Evolutionary conservation across 2,888 invertebrate genomes (phyloP).

Genomic region (Chalcosyrphus nemorum): DNA sequence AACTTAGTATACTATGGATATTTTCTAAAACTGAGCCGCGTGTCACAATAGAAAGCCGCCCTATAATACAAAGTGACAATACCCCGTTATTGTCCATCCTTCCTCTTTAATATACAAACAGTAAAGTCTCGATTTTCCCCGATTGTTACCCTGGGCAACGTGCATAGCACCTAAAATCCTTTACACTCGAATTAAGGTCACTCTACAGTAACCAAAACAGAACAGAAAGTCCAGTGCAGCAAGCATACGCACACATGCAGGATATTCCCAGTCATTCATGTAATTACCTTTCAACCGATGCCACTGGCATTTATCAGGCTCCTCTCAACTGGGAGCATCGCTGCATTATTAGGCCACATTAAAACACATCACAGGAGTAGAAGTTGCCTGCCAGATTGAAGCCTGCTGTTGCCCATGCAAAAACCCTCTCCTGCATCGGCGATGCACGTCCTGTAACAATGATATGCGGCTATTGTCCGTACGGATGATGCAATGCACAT

Average conservation of each 20-base stretch:
- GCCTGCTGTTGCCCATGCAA: slow-evolving; percentile 10
- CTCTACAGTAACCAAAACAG: slow-evolving; percentile 15
- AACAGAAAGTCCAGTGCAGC: no score
- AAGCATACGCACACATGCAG: neutral
- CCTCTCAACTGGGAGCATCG: neutral
- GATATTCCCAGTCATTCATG: slow-evolving; percentile 14
- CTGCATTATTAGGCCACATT: slow-evolving; percentile 54
- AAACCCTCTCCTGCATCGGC: neutral
- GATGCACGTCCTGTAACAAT: neutral
- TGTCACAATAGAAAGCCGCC: no score
- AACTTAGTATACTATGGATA: no score
- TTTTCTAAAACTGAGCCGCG: no score
- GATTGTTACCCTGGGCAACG: neutral
- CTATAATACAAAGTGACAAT: neutral
- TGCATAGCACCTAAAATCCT: neutral
- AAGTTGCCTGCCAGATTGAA: slow-evolving; percentile 28
- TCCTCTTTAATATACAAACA: neutral
- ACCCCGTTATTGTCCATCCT: neutral
- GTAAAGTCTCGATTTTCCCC: neutral
- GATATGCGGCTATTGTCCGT: slow-evolving; percentile 42
- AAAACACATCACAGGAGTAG: slow-evolving; percentile 16
- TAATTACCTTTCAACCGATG: slow-evolving; percentile 47
- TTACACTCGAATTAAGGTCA: slow-evolving; percentile 16
- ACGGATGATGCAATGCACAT: slow-evolving; percentile 1
- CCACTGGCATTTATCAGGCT: slow-evolving; percentile 8